Evolutionary conservation across 2,888 invertebrate genomes (phyloP).

Genomic region (Phytoseiulus persimilis): DNA sequence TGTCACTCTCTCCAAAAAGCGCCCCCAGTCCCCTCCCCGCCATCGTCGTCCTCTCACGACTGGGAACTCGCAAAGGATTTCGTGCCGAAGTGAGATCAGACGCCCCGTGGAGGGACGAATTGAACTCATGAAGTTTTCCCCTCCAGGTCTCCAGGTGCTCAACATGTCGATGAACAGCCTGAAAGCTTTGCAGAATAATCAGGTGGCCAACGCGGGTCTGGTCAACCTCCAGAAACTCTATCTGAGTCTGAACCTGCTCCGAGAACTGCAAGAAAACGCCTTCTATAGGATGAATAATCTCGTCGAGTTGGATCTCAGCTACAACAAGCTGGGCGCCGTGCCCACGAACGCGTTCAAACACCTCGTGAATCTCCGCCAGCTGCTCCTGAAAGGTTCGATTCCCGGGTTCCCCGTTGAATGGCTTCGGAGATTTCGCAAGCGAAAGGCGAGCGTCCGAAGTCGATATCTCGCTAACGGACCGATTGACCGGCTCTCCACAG

Average conservation of each 20-base stretch:
- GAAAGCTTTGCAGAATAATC: slow-evolving; percentile 69
- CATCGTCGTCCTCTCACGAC: no score
- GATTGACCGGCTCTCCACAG: neutral
- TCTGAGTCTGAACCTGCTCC: slow-evolving; percentile 57
- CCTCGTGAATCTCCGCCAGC: slow-evolving; percentile 68
- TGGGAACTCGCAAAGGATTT: no score
- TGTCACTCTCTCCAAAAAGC: neutral
- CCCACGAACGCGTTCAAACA: slow-evolving; percentile 70
- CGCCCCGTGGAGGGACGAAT: neutral
- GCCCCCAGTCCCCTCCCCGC: no score
- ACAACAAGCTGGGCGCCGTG: slow-evolving; percentile 69
- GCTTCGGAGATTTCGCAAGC: slow-evolving; percentile 42
- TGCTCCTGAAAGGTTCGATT: slow-evolving; percentile 69
- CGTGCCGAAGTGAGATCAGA: no score
- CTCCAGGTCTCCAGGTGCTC: slow-evolving; percentile 68
- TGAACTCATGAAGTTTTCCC: slow-evolving; percentile 21
- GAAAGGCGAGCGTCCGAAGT: neutral
- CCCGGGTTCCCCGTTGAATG: slow-evolving; percentile 49
- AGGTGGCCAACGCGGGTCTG: slow-evolving; percentile 69
- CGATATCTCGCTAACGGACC: neutral
- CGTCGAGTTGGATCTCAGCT: slow-evolving; percentile 76
- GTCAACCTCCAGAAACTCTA: slow-evolving; percentile 77
- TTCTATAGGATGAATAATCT: slow-evolving; percentile 77
- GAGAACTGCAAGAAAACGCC: slow-evolving; percentile 56
- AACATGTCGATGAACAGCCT: slow-evolving; percentile 80